These are phyloP conservation scores for Brenthis ino DNA, from an alignment of 2,888 invertebrate genomes.

Conservation along the genomic window DNA sequence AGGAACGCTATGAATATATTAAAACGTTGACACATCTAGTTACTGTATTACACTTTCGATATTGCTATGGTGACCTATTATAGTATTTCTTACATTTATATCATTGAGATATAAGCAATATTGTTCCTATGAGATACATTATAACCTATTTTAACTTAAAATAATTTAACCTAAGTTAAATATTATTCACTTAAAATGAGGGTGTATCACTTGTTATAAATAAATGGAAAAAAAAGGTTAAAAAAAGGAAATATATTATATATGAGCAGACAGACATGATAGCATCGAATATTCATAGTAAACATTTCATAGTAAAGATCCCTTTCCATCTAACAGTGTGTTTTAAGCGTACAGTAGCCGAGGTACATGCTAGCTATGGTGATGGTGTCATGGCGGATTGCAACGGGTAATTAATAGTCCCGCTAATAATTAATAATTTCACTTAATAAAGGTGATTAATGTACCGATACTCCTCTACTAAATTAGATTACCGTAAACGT, in stretches of 20 bases:
- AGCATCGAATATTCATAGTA: neutral
- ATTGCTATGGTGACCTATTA: neutral
- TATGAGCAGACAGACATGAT: neutral
- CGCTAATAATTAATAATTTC: constrained; percentile 48
- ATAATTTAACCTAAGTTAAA: too few relatives aligned
- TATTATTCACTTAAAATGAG: too few relatives aligned
- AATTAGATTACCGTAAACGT: constrained; percentile 36
- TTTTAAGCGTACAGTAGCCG: constrained; percentile 49
- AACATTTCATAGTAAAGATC: neutral
- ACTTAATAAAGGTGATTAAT: constrained; percentile 40
- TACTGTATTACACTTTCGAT: neutral
- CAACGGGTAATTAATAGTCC: constrained; percentile 59
- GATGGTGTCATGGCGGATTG: constrained; percentile 58
- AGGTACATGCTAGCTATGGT: constrained; percentile 54
- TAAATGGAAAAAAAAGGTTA: too few relatives aligned
- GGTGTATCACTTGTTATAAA: too few relatives aligned
- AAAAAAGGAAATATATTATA: too few relatives aligned
- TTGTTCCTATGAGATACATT: too few relatives aligned
- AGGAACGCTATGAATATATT: constrained; percentile 14
- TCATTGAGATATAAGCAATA: neutral
- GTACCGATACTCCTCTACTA: constrained; percentile 34
- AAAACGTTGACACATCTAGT: constrained; percentile 5
- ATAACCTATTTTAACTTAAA: too few relatives aligned
- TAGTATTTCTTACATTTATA: neutral
- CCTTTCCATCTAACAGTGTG: constrained; percentile 36